Evolutionary conservation across 2,113 vertebrate species (phyloP), one percentile per base, ranked within the genome.

Genomic region (Carassius gibelio): DNA sequence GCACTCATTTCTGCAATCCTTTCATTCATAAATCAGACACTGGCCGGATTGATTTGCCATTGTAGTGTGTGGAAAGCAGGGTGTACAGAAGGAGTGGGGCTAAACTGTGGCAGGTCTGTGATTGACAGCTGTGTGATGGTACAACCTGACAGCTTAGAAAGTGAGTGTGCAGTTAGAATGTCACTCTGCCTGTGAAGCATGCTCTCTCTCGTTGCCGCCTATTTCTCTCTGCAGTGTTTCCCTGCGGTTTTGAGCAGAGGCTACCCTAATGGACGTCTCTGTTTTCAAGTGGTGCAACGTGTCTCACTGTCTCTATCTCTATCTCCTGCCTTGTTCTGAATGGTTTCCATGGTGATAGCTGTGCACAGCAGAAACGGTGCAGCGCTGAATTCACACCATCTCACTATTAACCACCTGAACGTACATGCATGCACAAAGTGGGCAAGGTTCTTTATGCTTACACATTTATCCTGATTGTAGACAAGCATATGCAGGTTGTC

Each of bases 341-440:
- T 42, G 92, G 94, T 95, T 95, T 83, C 94, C 93, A 95, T 95
- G 92, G 94, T 89, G 94, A 95, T 92, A 91, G 91, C 91, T 91
- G 90, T 92, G 93, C 88, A 91, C 94, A 93, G 93, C 88, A 80
- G 91, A 92, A 95, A 94, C 91, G 88, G 94, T 91, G 94, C 92
- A 91, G 90, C 91, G 91, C 89, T 14, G 55, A 88, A 92, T 93
- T 89, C 90, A 86, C 90, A 84, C 90, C 88, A 92, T 88, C 92
- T 94, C 89, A 91, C 92, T 87, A 84, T 93, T 91, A 88, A 90
- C 88, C 90, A 87, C 92, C 90, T 90, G 50, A 80, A 89, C 86
- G 11, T 81, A 76, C 55, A 48, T 48, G 48, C 48, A 19, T 59
- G 9, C 50, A 21, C 23, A 66, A 19, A 30, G 42, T 19, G 30